Percentiles rank a stretch among this genome's conserved stretches.
Evolutionary conservation across 2,797 vertebrate genomes (phyloP).

Genomic region (Macrochelys suwanniensis): DNA sequence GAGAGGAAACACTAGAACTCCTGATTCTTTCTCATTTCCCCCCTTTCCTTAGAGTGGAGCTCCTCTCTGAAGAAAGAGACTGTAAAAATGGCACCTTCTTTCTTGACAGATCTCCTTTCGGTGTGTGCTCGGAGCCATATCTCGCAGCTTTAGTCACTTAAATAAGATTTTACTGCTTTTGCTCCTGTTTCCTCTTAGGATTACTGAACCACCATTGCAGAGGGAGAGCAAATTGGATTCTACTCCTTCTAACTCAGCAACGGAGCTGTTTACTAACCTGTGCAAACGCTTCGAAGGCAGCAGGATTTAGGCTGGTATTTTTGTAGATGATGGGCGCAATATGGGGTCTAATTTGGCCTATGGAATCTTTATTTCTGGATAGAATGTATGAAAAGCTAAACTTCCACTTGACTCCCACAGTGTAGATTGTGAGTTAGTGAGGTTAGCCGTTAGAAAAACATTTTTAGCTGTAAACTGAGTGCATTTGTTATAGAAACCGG

Average conservation of each 20-base stretch:
- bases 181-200: neutral
- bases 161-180: neutral
- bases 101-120: neutral
- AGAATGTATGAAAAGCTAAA: too few relatives aligned
- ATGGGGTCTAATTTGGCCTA: neutral
- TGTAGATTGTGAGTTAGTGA: neutral
- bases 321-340: too few relatives aligned
- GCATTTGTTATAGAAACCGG: too few relatives aligned
- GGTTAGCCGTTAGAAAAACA: neutral
- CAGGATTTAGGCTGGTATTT: neutral
- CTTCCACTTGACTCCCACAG: neutral
- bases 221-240: neutral
- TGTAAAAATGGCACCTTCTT: neutral
- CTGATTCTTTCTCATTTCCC: neutral
- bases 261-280: accelerated
- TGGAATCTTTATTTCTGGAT: neutral
- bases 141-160: neutral
- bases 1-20: accelerated
- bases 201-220: neutral
- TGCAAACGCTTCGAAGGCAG: accelerated
- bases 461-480: neutral
- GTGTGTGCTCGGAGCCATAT: neutral
- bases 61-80: neutral
- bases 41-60: neutral
- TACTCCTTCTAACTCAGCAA: neutral